A percentile compares a stretch with the other conserved stretches of the same genome.
phyloP scores from a whole-genome alignment of 2,888 invertebrate species.

The Abrostola tripartita region DNA sequence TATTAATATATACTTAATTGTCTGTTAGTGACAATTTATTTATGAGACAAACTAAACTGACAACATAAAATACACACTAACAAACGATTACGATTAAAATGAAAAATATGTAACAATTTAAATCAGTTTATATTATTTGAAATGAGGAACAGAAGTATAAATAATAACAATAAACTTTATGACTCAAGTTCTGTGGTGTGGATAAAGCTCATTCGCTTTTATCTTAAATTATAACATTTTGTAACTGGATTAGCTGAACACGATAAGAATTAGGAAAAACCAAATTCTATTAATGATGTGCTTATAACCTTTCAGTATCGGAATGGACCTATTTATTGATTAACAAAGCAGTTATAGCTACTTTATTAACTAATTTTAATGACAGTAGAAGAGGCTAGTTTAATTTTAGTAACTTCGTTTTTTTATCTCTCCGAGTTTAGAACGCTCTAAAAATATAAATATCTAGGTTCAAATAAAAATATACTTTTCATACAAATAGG shows the following conservation, averaged over 20 bases:
- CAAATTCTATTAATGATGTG: conserved; percentile 29
- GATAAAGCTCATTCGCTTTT: conserved; percentile 30
- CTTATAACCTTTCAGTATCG: too few species aligned
- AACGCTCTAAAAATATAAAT: too few species aligned
- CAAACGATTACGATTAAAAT: not conserved
- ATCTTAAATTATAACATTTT: conserved; percentile 20
- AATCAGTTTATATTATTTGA: conserved; percentile 2
- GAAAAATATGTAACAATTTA: not conserved
- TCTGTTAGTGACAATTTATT: not conserved
- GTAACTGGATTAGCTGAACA: conserved; percentile 31
- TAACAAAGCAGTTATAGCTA: too few species aligned
- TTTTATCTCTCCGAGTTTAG: too few species aligned
- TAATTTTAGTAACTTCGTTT: too few species aligned
- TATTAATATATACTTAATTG: too few species aligned
- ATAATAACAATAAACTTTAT: conserved; percentile 46
- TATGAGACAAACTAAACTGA: not conserved
- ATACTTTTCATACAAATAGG: too few species aligned
- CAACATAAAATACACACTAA: not conserved
- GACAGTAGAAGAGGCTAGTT: too few species aligned
- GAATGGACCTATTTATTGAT: conserved; percentile 29
- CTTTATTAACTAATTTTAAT: not conserved
- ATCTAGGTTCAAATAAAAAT: too few species aligned
- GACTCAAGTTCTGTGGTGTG: conserved; percentile 21
- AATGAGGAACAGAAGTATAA: conserved; percentile 39
- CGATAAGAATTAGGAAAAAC: conserved; percentile 32